phyloP scores from a whole-genome alignment of 1,140 invertebrate genomes.

The Drosophila lacertosa region DNA sequence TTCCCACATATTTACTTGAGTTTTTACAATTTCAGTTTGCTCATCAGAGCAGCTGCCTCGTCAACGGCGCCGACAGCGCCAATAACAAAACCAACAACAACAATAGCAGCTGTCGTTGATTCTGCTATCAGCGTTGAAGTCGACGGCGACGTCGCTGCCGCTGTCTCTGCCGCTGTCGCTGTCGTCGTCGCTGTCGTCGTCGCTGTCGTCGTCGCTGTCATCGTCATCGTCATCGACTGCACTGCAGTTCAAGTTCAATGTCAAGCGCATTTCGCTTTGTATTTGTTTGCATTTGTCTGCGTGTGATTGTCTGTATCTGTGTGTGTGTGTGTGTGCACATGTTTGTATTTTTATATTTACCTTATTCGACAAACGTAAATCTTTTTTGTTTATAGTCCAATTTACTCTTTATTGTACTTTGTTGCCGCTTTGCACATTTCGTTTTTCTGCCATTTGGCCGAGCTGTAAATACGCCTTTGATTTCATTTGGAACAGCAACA shows the following conservation, averaged over 20 bases:
- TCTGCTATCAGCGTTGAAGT: constrained; percentile 49
- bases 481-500: constrained; percentile 14
- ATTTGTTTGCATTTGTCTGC: constrained; percentile 29
- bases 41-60: constrained; percentile 25
- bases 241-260: constrained; percentile 82
- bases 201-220: not conserved
- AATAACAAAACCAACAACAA: constrained; percentile 11
- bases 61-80: not conserved
- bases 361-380: constrained; percentile 50
- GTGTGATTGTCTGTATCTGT: not conserved
- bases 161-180: constrained; percentile 4
- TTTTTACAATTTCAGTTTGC: constrained; percentile 22
- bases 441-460: constrained; percentile 7
- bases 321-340: constrained; percentile 7
- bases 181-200: constrained; percentile 4
- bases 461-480: constrained; percentile 23
- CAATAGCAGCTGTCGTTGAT: constrained; percentile 20
- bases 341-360: constrained; percentile 52
- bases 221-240: constrained; percentile 47
- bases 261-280: constrained; percentile 74
- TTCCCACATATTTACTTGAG: constrained; percentile 17
- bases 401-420: constrained; percentile 50
- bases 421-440: constrained; percentile 1
- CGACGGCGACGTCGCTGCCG: too few relatives aligned
- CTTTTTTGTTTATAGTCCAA: constrained; percentile 62